Percentiles rank a stretch among this genome's conserved stretches.
Evolutionary conservation across 2,797 vertebrate species (phyloP).

Genomic region (Labeo calbasu): DNA sequence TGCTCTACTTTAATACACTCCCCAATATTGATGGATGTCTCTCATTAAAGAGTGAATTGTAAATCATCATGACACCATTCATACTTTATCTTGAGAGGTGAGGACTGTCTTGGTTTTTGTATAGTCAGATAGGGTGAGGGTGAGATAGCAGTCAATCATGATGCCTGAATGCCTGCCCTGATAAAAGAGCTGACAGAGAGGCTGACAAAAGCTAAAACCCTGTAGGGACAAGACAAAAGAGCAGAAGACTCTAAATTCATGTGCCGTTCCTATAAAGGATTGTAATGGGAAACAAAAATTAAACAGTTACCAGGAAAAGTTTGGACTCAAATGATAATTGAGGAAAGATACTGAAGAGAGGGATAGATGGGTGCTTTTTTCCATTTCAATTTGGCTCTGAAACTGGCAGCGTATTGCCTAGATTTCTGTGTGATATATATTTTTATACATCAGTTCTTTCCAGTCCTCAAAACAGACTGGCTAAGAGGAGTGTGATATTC

Average conservation of each 20-base stretch:
- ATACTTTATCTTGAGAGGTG: conserved; percentile 27
- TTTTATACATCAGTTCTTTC: too few relatives aligned
- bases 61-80: conserved; percentile 12
- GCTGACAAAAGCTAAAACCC: conserved; percentile 22
- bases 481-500: too few relatives aligned
- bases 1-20: not conserved
- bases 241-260: not conserved
- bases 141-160: conserved; percentile 34
- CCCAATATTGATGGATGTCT: not conserved
- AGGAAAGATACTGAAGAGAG: not conserved
- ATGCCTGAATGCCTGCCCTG: conserved; percentile 19
- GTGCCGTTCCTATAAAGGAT: not conserved
- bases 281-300: not conserved
- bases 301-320: not conserved
- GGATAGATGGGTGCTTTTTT: not conserved
- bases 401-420: not conserved
- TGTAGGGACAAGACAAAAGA: conserved; percentile 19
- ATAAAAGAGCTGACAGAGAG: conserved; percentile 39
- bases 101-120: conserved; percentile 27
- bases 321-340: not conserved
- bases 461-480: too few relatives aligned
- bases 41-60: conserved; percentile 27
- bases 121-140: conserved; percentile 28
- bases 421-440: not conserved
- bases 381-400: not conserved